phyloP scores from a whole-genome alignment of 2,113 vertebrate genomes.

The Oryzias melastigma region DNA sequence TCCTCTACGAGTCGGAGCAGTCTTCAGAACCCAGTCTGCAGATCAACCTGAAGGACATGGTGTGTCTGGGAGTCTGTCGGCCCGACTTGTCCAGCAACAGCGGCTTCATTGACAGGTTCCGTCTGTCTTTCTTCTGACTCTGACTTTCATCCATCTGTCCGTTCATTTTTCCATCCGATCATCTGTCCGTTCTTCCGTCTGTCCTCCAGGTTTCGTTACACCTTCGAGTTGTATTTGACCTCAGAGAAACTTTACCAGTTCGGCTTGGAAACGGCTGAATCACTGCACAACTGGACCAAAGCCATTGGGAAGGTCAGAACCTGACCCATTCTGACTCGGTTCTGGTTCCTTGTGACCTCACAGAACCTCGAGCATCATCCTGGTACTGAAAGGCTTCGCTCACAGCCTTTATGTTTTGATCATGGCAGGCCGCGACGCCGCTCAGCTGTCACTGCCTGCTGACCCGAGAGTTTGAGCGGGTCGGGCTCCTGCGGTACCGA shows the following conservation, averaged over 20 bases:
- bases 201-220: slow-evolving; percentile 84
- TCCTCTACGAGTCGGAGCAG: slow-evolving; percentile 83
- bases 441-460: slow-evolving; percentile 93
- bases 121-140: not conserved
- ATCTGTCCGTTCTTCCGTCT: not conserved
- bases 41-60: slow-evolving; percentile 79
- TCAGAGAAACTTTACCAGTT: slow-evolving; percentile 90
- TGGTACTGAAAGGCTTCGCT: no score
- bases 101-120: slow-evolving; percentile 76
- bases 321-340: not conserved
- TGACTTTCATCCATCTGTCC: not conserved
- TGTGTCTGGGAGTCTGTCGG: slow-evolving; percentile 83
- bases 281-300: slow-evolving; percentile 86
- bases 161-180: not conserved
- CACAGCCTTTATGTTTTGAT: no score
- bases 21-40: slow-evolving; percentile 76
- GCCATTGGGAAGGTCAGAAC: slow-evolving; percentile 87
- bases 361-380: not conserved
- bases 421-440: slow-evolving; percentile 84
- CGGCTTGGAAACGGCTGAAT: slow-evolving; percentile 83
- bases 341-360: not conserved
- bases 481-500: slow-evolving; percentile 87
- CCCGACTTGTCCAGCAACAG: slow-evolving; percentile 64
- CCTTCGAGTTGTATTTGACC: slow-evolving; percentile 86
- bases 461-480: slow-evolving; percentile 87